Evolutionary conservation across 2,888 invertebrate genomes (phyloP).

Genomic region (Brachyptera risi): DNA sequence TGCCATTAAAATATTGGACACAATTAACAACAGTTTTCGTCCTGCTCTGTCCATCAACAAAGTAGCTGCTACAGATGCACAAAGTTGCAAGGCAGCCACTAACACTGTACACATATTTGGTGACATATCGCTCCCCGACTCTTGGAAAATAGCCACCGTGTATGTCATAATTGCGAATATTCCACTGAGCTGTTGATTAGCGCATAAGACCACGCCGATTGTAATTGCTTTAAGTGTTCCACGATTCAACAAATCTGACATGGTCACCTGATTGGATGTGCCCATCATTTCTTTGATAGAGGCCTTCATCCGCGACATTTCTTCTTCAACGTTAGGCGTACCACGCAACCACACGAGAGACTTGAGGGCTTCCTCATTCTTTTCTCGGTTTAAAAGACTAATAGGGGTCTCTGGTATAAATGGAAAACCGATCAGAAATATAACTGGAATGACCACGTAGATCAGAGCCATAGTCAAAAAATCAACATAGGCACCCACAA

Average conservation of each 20-base stretch:
- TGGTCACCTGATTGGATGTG: constrained; percentile 32
- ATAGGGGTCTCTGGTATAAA: constrained; percentile 59
- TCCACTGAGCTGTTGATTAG: constrained; percentile 47
- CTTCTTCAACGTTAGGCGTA: constrained; percentile 38
- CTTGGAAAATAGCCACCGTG: constrained; percentile 40
- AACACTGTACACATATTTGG: constrained; percentile 43
- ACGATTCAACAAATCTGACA: constrained; percentile 43
- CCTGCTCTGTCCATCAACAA: constrained; percentile 46
- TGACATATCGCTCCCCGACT: constrained; percentile 38
- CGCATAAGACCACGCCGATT: constrained; percentile 43
- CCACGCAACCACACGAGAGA: constrained; percentile 40
- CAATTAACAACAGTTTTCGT: constrained; percentile 45
- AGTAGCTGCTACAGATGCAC: constrained; percentile 38
- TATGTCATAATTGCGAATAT: constrained; percentile 46
- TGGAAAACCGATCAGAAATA: constrained; percentile 48
- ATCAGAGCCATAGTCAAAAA: constrained; percentile 52
- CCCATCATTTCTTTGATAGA: constrained; percentile 36
- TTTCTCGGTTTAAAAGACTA: constrained; percentile 46
- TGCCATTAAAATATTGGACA: constrained; percentile 43
- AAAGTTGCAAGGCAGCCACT: constrained; percentile 45
- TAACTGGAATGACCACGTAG: constrained; percentile 48
- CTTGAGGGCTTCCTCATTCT: constrained; percentile 46
- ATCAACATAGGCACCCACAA: constrained; percentile 49
- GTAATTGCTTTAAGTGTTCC: constrained; percentile 43
- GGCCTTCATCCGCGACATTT: constrained; percentile 38